Base-by-base conservation (phyloP, 2,113 vertebrate genomes). In the Nasalis larvatus region DNA sequence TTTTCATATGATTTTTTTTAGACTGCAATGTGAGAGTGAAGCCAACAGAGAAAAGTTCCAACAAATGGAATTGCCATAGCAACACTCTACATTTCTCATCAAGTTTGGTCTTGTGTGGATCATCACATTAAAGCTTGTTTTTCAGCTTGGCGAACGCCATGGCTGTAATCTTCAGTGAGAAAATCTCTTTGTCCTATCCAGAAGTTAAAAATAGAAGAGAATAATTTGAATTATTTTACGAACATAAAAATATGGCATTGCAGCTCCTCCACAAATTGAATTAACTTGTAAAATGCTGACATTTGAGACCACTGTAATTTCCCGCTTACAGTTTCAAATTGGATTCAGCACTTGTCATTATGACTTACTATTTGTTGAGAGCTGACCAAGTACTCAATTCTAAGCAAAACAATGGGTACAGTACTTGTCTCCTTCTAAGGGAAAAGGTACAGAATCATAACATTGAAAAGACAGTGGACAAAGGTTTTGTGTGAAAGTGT, bases 81-180 rank as follows among this genome's bases (percentile, higher is more conserved):
- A 99, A 99, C 99, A 98, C 98, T 98, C 98, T 97, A 98, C 97
- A 98, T 99, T 98, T 98, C 98, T 98, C 97, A 98, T 98, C 98
- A 98, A 98, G 98, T 99, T 99, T 98, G 97, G 98, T 98, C 98
- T 98, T 98, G 96, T 98, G 98, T 98, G 89, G 98, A 98, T 98
- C 98, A 97, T 98, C 98, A 97, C 97, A 97, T 98, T 98, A 97
- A 98, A 98, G 98, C 98, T 98, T 98, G 97, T 97, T 98, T 98
- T 98, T 97, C 97, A 98, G 98, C 94, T 97, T 95, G 98, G 97
- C 0, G 96, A 93, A 97, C 97, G 86, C 86, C 92, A 96, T 80
- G 94, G 78, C 96, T 97, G 49, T 92, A 98, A 86, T 98, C 96
- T 96, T 92, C 92, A 82, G 90, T 98, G 97, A 97, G 98, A 98